A percentile compares a stretch with the other conserved stretches of the same genome.
phyloP scores from a whole-genome alignment of 1,140 invertebrate genomes.

The Ceratitis capitata region DNA sequence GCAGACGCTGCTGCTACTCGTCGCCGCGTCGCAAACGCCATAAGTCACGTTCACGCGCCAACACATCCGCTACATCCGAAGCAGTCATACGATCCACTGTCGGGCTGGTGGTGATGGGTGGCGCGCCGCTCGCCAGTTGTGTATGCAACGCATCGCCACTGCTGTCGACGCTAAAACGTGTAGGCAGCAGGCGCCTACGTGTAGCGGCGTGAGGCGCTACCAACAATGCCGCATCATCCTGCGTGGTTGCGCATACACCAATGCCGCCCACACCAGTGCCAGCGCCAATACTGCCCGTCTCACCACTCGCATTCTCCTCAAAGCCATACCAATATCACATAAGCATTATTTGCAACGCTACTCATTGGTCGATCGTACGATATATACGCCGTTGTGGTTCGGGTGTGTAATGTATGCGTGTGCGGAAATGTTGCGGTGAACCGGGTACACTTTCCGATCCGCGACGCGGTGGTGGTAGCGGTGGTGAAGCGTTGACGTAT shows the following conservation, averaged over 20 bases:
- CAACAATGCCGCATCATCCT: not conserved
- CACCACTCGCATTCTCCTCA: constrained; percentile 50
- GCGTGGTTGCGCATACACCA: not conserved
- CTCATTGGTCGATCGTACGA: constrained; percentile 68
- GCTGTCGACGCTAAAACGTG: not conserved
- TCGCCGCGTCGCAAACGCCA: constrained; percentile 18
- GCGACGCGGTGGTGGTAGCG: constrained; percentile 75
- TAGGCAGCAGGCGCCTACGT: not conserved
- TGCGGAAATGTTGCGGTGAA: constrained; percentile 74
- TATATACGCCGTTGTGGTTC: constrained; percentile 76
- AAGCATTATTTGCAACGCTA: constrained; percentile 65
- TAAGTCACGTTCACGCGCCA: constrained; percentile 7
- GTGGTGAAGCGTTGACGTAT: constrained; percentile 75
- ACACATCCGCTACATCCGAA: constrained; percentile 25
- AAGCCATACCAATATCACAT: constrained; percentile 66
- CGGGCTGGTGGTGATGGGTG: constrained; percentile 13
- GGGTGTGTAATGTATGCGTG: constrained; percentile 76
- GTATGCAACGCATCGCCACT: constrained; percentile 1
- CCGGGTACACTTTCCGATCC: constrained; percentile 76
- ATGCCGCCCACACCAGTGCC: not conserved
- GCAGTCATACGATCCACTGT: constrained; percentile 22
- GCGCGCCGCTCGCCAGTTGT: not conserved
- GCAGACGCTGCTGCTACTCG: not conserved
- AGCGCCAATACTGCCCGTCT: not conserved
- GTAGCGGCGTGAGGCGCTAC: not conserved